Base-by-base conservation (phyloP, 2,888 invertebrate genomes). In the Clunio marinus region DNA sequence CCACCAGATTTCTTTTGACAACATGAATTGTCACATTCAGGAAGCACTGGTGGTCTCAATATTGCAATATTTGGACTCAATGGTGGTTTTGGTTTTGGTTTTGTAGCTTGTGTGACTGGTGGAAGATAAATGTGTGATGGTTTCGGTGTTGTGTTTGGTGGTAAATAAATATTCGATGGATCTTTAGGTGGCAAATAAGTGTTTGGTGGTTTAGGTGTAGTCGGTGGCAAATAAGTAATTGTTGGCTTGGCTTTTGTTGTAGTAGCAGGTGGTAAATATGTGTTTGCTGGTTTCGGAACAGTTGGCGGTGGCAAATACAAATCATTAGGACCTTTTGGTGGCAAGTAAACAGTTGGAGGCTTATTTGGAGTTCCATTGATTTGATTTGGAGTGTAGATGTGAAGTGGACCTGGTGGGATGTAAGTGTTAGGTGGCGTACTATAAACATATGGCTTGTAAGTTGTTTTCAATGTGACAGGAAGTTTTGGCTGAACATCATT, bases 391-490 rank as follows among this genome's bases (percentile, higher is more conserved):
- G 45, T 37, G 5, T 63, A 63, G 25, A 63, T 63, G 24, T 45
- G 13, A n/a, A 46, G 2, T 8, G 63, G 63, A 25, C 63, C 63
- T 20, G 63, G 63, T 5, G 51, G 51, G 20, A 17, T 22, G 22
- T 45, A 27, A n/a, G 15, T 15, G n/a, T n/a, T 35, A 5, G 63
- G 28, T 27, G 27, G 63, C 13, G 13, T 45, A 5, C 13, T 46
- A 27, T 63, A 45, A 24, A 20, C n/a, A 41, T 46, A 63, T 25
- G 22, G 5, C 13, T 13, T 17, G 8, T 58, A 5, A 1, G 45
- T 24, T 17, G 45, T 25, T 17, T 45, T 45, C 15, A 46, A 15
- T 20, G 27, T 63, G n/a, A 63, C 63, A 27, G 63, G 63, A 7
- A 63, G 27, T 63, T 27, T 63, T 41, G 27, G 17, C 3, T 63